A percentile compares a stretch with the other conserved stretches of the same genome.
These are phyloP conservation scores for Dendrophyllia cribrosa DNA, from an alignment of 64 coral and sea anemone genomes.

Conservation along the genomic window DNA sequence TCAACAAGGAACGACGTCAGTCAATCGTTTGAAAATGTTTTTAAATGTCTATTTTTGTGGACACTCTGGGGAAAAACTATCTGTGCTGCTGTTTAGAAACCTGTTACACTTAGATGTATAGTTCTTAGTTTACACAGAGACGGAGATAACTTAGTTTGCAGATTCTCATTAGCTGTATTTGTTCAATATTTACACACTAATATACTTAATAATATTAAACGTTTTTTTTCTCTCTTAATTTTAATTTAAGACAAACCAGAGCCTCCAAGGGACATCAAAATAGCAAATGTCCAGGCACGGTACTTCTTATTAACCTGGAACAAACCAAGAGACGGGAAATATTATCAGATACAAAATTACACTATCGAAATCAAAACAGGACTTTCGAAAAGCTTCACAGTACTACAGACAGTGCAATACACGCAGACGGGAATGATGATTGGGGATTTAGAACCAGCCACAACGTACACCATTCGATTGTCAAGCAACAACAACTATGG, in stretches of 20 bases:
- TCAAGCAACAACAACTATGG: conserved; percentile 27
- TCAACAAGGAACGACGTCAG: too few relatives aligned
- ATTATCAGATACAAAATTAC: neutral
- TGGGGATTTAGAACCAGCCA: neutral
- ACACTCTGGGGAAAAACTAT: too few relatives aligned
- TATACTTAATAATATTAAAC: too few relatives aligned
- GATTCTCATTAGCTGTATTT: too few relatives aligned
- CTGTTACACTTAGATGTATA: too few relatives aligned
- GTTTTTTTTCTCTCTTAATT: too few relatives aligned
- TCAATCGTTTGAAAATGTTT: too few relatives aligned
- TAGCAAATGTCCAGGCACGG: neutral
- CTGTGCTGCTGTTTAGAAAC: too few relatives aligned
- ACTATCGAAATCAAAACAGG: neutral
- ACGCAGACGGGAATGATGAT: neutral
- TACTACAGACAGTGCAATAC: neutral
- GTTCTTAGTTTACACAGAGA: too few relatives aligned
- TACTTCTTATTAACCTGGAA: conserved; percentile 3
- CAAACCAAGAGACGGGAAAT: neutral
- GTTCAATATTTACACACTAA: too few relatives aligned
- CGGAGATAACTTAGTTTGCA: too few relatives aligned
- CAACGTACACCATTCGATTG: conserved; percentile 27
- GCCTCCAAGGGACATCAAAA: neutral
- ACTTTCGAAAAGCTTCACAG: neutral
- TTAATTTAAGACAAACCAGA: neutral
- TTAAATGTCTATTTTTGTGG: too few relatives aligned